phyloP scores from a whole-genome alignment of 2,888 invertebrate species.

The Ligdia adustata region DNA sequence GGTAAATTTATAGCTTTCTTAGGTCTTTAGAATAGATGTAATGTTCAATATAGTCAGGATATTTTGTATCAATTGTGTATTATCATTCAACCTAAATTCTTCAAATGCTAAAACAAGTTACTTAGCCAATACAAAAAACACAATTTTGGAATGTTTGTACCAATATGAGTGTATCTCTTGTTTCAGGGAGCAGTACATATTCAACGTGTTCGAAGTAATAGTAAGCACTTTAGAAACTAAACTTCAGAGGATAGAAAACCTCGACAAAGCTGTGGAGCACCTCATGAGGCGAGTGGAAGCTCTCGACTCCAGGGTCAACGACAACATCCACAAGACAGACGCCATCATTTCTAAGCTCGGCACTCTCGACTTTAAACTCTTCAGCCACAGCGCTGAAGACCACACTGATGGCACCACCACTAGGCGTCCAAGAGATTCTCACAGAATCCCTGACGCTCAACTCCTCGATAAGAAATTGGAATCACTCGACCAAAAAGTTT shows the following conservation, averaged over 20 bases:
- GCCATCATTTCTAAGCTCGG: slow-evolving; percentile 91
- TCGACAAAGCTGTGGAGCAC: slow-evolving; percentile 94
- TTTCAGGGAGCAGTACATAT: slow-evolving; percentile 94
- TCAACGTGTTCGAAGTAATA: slow-evolving; percentile 95
- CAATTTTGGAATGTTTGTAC: no score
- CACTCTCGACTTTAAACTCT: slow-evolving; percentile 89
- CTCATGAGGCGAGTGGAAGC: slow-evolving; percentile 93
- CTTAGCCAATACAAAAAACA: no score
- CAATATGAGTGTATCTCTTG: slow-evolving; percentile 49
- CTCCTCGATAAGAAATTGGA: slow-evolving; percentile 87
- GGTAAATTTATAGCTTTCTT: no score
- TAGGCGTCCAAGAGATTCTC: slow-evolving; percentile 39
- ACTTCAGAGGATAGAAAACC: slow-evolving; percentile 93
- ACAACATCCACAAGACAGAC: slow-evolving; percentile 93
- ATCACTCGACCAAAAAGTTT: slow-evolving; percentile 92
- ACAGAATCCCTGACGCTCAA: slow-evolving; percentile 64
- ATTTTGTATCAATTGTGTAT: no score
- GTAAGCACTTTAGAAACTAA: slow-evolving; percentile 95
- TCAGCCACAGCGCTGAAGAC: slow-evolving; percentile 80
- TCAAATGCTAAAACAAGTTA: no score
- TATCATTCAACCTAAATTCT: no score
- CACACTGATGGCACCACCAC: slow-evolving; percentile 60
- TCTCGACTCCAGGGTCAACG: slow-evolving; percentile 91
- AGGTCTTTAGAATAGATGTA: no score
- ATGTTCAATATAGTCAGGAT: no score